Conservation (phyloP, 1,140 invertebrate species). For the Drosophila ironensis region DNA sequence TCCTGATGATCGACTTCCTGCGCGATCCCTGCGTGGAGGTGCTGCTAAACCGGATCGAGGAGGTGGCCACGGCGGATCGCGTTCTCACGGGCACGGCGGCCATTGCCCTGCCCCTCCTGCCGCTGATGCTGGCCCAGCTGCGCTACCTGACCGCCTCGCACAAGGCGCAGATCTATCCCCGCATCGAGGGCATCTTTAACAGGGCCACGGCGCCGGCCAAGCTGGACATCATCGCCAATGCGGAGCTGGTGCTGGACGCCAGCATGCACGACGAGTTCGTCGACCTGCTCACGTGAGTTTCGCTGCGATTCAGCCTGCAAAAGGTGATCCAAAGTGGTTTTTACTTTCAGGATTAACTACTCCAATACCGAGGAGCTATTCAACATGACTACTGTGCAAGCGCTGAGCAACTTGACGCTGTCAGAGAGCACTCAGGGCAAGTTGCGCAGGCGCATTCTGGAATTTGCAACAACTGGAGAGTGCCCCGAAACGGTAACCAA, state of each 20-base stretch:
- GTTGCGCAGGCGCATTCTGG: constrained; percentile 56
- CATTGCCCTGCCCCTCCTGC: constrained; percentile 48
- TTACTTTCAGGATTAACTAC: constrained; percentile 57
- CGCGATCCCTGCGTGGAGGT: constrained; percentile 81
- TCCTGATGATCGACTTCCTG: constrained; percentile 81
- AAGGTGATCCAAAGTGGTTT: no score
- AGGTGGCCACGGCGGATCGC: constrained; percentile 38
- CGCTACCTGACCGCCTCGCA: constrained; percentile 67
- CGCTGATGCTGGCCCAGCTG: constrained; percentile 66
- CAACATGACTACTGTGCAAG: constrained; percentile 55
- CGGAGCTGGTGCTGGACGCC: constrained; percentile 64
- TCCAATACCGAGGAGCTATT: constrained; percentile 64
- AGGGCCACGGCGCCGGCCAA: constrained; percentile 38
- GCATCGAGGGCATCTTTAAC: constrained; percentile 64
- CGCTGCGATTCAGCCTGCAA: background rate
- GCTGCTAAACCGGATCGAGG: constrained; percentile 79
- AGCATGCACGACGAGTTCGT: constrained; percentile 76
- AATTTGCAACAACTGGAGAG: constrained; percentile 60
- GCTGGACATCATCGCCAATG: constrained; percentile 65
- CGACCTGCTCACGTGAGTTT: constrained; percentile 60
- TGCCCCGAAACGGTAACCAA: constrained; percentile 50
- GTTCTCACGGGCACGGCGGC: constrained; percentile 11
- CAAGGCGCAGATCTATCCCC: constrained; percentile 55
- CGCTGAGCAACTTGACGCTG: constrained; percentile 64
- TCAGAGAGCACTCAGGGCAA: constrained; percentile 46